Evolutionary conservation across 37 sponge, comb jelly and placozoan genomes (phyloP).

Genomic region (Hexactinellida sp.): DNA sequence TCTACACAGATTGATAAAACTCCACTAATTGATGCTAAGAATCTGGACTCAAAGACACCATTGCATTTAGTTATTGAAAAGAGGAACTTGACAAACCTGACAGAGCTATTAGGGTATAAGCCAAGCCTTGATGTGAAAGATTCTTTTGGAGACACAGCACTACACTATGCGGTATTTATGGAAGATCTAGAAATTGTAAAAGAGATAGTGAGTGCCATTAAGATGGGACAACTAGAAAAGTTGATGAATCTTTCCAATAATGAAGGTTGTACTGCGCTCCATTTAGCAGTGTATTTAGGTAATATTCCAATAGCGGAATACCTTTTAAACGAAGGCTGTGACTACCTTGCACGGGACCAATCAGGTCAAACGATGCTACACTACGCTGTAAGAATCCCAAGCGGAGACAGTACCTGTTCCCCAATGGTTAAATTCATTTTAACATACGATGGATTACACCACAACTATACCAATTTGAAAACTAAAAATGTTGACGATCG

Average conservation of each 20-base stretch:
- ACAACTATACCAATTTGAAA: background rate
- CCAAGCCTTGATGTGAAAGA: background rate
- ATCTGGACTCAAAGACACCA: background rate
- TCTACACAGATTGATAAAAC: background rate
- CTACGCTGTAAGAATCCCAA: background rate
- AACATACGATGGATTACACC: background rate
- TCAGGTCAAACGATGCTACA: background rate
- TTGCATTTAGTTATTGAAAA: background rate
- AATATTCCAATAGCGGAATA: background rate
- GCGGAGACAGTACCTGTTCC: background rate
- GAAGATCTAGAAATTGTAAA: background rate
- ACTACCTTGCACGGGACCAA: background rate
- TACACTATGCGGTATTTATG: background rate
- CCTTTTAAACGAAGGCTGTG: background rate
- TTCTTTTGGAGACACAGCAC: background rate
- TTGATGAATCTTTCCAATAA: background rate
- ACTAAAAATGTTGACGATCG: background rate
- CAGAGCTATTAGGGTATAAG: background rate
- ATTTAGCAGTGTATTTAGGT: background rate
- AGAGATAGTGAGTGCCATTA: background rate
- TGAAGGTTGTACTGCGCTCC: background rate
- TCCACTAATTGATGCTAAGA: background rate
- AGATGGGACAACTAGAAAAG: background rate
- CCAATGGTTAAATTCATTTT: background rate
- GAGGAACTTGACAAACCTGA: background rate